Evolutionary conservation across 2,113 vertebrate genomes (phyloP), one percentile per base, ranked within the genome.

Genomic region (Asarcornis scutulata): DNA sequence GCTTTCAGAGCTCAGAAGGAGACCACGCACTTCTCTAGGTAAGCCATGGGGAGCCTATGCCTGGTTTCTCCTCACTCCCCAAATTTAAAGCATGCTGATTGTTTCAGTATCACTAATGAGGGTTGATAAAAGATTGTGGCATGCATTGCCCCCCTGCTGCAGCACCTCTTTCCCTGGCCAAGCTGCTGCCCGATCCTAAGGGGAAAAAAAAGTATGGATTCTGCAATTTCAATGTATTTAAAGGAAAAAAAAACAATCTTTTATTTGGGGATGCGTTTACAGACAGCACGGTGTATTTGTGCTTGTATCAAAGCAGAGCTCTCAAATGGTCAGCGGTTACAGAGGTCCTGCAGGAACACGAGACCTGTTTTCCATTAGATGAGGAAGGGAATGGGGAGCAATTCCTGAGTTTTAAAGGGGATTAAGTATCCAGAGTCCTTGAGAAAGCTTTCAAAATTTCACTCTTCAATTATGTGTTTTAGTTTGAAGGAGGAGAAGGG

Each of bases 281-380:
- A 7, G 72, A 26, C 9, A 34, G 50, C 55, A 44, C 3, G 4
- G 5, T 56, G 66, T 26, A 3, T 44, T 93, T 67, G 6, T 69
- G 6, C 27, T 76, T 42, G 48, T 78, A 11, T 58, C 53, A 32
- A 38, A 29, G 62, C 38, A 23, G 58, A 68, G 34, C 89, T 84
- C 64, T 26, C 73, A 59, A 23, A 23, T 6, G 62, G 53, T 42
- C 84, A 78, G 6, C 63, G 34, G 48, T 32, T 82, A 56, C 84
- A 73, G 74, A 62, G n/a, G 1, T 48, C 26, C 93, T 88, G 58
- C 27, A 55, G 81, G 77, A 62, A 64, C 0, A 5, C 53, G 64
- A 81, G 50, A 84, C 74, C 74, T 76, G 74, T n/a, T 95, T 91
- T 50, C 62, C 68, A 66, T 94, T 93, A 94, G 76, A 93, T 36